Evolutionary conservation across 2,797 vertebrate species (phyloP).

Genomic region (Pseudochaenichthys georgianus): DNA sequence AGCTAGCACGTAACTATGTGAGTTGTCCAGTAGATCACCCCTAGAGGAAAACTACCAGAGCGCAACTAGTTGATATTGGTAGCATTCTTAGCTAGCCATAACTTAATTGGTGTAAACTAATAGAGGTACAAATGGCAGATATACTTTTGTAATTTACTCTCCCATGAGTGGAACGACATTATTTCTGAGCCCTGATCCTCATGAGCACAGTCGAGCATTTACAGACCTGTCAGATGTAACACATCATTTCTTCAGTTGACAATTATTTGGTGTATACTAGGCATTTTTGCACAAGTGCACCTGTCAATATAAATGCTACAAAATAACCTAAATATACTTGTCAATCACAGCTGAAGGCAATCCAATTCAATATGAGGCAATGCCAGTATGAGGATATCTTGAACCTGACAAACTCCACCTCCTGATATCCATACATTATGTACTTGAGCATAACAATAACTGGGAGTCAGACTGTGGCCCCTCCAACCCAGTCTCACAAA

Average conservation of each 20-base stretch:
- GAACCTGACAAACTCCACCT: not conserved
- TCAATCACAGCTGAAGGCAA: not conserved
- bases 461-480: not conserved
- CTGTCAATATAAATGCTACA: not conserved
- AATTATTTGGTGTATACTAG: not conserved
- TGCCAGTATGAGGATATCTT: not conserved
- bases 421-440: not conserved
- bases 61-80: not conserved
- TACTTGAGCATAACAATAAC: not conserved
- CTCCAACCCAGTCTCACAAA: too few species aligned
- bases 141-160: not conserved
- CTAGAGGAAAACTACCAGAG: not conserved
- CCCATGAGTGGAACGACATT: not conserved
- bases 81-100: not conserved
- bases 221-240: not conserved
- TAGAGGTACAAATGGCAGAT: not conserved
- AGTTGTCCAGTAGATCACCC: slow-evolving; percentile 30
- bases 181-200: not conserved
- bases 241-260: too few species aligned
- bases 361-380: not conserved
- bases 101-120: not conserved
- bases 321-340: slow-evolving; percentile 1
- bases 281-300: not conserved
- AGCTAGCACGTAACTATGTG: not conserved
- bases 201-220: not conserved